These are phyloP conservation scores for Panzeria rudis DNA, from an alignment of 2,888 invertebrate species.

Conservation along the genomic window DNA sequence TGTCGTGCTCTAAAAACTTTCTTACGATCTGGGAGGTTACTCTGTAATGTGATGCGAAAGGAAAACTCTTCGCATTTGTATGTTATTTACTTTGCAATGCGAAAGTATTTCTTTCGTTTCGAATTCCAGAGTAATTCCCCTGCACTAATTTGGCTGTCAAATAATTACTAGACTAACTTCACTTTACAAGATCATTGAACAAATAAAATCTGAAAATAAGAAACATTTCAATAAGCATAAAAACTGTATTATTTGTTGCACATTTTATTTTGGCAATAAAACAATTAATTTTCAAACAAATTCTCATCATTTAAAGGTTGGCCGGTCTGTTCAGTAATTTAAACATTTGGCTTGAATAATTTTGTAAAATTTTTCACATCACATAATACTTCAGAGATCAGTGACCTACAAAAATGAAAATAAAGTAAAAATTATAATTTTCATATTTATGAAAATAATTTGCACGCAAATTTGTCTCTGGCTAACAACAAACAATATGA, in stretches of 20 bases:
- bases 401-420: neutral
- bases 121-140: too few species aligned
- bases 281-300: neutral
- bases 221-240: neutral
- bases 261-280: too few species aligned
- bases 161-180: neutral
- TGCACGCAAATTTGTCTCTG: neutral
- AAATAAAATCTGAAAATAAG: neutral
- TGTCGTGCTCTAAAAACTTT: too few species aligned
- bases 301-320: neutral
- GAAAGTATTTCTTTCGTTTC: too few species aligned
- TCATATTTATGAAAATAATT: constrained; percentile 10
- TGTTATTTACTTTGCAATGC: too few species aligned
- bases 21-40: too few species aligned
- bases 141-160: neutral
- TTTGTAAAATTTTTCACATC: neutral
- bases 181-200: neutral
- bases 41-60: too few species aligned
- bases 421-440: neutral
- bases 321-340: neutral
- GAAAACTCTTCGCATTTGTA: too few species aligned
- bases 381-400: constrained; percentile 32
- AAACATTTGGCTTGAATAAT: neutral
- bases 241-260: too few species aligned
- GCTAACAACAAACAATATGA: neutral